phyloP scores from a whole-genome alignment of 2,113 vertebrate genomes.

The Daubentonia madagascariensis region DNA sequence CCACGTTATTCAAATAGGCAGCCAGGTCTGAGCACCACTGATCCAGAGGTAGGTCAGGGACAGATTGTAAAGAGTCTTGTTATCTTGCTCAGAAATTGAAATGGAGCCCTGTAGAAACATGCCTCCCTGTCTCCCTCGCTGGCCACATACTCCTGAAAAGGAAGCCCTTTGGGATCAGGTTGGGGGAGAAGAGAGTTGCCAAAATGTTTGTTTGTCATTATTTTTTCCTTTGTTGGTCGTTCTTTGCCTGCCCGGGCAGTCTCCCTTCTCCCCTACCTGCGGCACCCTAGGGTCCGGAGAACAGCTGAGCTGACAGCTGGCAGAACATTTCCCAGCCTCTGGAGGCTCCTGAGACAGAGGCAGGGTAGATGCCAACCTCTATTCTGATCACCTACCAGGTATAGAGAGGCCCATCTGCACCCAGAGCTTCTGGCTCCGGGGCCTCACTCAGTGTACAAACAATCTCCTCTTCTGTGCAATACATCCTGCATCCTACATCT shows the following conservation, averaged over 20 bases:
- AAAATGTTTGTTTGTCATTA: neutral
- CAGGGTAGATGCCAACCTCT: neutral
- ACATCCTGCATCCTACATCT: neutral
- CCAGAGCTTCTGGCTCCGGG: neutral
- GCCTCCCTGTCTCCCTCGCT: neutral
- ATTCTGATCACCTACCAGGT: neutral
- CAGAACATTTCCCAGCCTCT: slow-evolving; percentile 69
- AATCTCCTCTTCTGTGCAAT: fast-evolving
- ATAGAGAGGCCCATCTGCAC: neutral
- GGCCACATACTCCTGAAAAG: neutral
- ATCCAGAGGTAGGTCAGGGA: neutral
- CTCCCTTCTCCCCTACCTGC: slow-evolving; percentile 39
- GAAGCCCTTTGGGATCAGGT: neutral
- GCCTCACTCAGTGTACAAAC: neutral
- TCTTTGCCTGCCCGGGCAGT: neutral
- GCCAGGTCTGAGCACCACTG: neutral
- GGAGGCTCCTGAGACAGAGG: slow-evolving; percentile 39
- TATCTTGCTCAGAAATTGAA: neutral
- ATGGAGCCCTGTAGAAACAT: fast-evolving
- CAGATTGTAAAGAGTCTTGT: neutral
- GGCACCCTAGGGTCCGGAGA: slow-evolving; percentile 61
- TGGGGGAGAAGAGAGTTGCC: neutral
- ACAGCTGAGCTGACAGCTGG: slow-evolving; percentile 78
- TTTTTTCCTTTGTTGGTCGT: neutral
- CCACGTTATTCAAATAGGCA: neutral